Conservation (phyloP, 2,888 invertebrate species). For the Philopedon plagiatum region DNA sequence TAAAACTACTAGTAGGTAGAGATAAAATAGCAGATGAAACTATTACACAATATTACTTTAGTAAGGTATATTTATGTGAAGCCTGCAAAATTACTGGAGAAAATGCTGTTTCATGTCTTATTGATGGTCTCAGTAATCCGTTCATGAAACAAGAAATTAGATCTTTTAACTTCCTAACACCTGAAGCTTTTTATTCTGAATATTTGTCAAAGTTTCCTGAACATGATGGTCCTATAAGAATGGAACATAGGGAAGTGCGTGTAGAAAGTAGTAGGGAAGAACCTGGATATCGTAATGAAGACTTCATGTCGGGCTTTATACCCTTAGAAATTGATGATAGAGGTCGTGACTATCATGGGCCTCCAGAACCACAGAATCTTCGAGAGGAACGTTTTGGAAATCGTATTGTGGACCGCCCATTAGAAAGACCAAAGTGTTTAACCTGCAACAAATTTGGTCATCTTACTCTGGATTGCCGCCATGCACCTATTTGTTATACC, state of each 20-base stretch:
- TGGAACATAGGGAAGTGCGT: conserved; percentile 27
- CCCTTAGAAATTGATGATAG: conserved; percentile 19
- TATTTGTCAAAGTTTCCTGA: conserved; percentile 55
- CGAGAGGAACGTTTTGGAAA: background rate
- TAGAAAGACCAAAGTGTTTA: conserved; percentile 45
- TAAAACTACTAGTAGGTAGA: conserved; percentile 56
- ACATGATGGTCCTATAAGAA: conserved; percentile 34
- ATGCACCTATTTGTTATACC: conserved; percentile 55
- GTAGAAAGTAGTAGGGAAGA: conserved; percentile 28
- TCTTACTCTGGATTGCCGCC: conserved; percentile 51
- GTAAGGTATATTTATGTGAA: conserved; percentile 60
- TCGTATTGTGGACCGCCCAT: background rate
- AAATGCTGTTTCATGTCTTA: conserved; percentile 60
- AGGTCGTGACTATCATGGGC: background rate
- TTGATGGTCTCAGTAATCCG: conserved; percentile 58
- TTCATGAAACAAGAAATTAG: conserved; percentile 55
- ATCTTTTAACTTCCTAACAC: conserved; percentile 55
- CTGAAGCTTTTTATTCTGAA: conserved; percentile 58
- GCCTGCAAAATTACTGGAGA: conserved; percentile 60
- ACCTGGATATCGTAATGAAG: background rate
- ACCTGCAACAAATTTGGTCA: conserved; percentile 56
- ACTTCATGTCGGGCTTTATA: conserved; percentile 18
- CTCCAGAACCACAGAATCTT: background rate
- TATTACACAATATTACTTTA: conserved; percentile 59
- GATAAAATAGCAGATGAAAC: conserved; percentile 57